Percentiles rank a stretch among this genome's conserved stretches.
These are phyloP conservation scores for Potorous gilbertii DNA, from an alignment of 2,797 vertebrate species.

Conservation along the genomic window DNA sequence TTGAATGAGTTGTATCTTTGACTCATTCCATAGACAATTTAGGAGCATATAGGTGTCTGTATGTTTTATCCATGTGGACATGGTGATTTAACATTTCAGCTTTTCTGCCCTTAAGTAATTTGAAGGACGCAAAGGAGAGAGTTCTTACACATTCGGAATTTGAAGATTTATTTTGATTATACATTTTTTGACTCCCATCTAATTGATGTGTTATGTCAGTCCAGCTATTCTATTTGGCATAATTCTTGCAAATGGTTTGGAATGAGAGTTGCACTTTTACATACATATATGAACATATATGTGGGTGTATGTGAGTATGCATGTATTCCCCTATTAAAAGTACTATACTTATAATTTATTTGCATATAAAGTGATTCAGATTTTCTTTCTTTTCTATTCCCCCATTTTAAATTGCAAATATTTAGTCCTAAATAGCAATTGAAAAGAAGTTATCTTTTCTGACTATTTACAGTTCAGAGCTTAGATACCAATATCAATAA, in stretches of 20 bases:
- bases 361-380: neutral
- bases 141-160: neutral
- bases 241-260: neutral
- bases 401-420: neutral
- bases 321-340: neutral
- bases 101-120: neutral
- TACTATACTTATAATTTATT: neutral
- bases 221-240: neutral
- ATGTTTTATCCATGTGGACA: neutral
- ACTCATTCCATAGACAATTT: slow-evolving; percentile 27
- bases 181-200: neutral
- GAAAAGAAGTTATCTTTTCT: neutral
- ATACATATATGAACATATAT: neutral
- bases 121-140: neutral
- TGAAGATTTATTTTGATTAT: neutral
- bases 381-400: neutral
- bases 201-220: neutral
- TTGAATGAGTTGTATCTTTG: slow-evolving; percentile 46
- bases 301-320: no score
- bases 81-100: neutral
- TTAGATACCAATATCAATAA: neutral
- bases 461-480: neutral
- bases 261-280: neutral
- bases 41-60: neutral
- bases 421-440: neutral